Conservation (phyloP, 1,140 invertebrate genomes). For the Formica selysi region DNA sequence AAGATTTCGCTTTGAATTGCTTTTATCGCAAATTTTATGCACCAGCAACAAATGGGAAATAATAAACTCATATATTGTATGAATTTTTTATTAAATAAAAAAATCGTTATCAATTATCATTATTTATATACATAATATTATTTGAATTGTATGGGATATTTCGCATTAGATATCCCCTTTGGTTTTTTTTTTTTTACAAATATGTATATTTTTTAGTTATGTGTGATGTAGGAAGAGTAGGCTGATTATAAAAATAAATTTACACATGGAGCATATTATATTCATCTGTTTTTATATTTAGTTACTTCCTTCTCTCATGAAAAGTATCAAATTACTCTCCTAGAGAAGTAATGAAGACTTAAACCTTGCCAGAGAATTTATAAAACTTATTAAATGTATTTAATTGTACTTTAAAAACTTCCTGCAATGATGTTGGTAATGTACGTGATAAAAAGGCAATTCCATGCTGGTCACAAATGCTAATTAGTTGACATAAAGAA, state of each 20-base stretch:
- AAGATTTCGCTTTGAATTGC: neutral
- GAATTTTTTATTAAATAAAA: neutral
- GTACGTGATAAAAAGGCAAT: slow-evolving; percentile 83
- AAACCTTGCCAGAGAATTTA: slow-evolving; percentile 85
- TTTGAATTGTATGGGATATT: neutral
- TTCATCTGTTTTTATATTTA: neutral
- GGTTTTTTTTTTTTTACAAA: neutral
- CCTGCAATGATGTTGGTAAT: slow-evolving; percentile 81
- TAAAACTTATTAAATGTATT: slow-evolving; percentile 84
- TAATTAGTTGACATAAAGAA: slow-evolving; percentile 81
- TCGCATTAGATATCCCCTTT: neutral
- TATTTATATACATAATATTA: neutral
- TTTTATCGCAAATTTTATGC: neutral
- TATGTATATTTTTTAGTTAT: too few species aligned
- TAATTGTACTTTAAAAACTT: slow-evolving; percentile 84
- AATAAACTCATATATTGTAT: neutral
- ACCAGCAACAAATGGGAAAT: neutral
- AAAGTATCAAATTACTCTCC: neutral
- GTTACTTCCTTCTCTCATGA: neutral
- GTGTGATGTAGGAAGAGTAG: too few species aligned
- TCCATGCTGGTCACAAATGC: slow-evolving; percentile 84
- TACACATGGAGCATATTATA: neutral
- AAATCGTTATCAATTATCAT: neutral
- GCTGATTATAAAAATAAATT: too few species aligned
- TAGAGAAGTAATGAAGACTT: slow-evolving; percentile 21